Evolutionary conservation across 1,140 invertebrate species (phyloP).

Genomic region (Scaptomyza montana): DNA sequence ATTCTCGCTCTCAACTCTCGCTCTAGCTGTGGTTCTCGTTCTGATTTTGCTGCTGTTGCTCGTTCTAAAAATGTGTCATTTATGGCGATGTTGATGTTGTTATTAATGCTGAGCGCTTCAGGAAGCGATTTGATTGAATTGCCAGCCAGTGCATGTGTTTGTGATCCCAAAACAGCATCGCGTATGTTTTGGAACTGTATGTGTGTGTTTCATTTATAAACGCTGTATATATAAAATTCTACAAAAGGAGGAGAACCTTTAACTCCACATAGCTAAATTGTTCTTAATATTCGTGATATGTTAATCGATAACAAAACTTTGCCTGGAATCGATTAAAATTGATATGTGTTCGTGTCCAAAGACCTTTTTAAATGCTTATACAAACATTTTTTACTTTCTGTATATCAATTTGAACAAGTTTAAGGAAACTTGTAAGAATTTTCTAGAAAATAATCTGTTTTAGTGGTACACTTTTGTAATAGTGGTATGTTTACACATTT

Average conservation of each 20-base stretch:
- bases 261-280: too few relatives aligned
- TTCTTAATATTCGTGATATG: too few relatives aligned
- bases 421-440: background rate
- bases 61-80: conserved; percentile 64
- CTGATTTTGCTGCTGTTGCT: conserved; percentile 12
- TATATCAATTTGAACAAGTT: too few relatives aligned
- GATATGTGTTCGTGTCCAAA: too few relatives aligned
- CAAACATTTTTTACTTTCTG: too few relatives aligned
- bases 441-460: too few relatives aligned
- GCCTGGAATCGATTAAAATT: too few relatives aligned
- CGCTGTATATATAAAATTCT: background rate
- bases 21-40: background rate
- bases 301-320: too few relatives aligned
- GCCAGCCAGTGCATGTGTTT: background rate
- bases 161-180: conserved; percentile 41
- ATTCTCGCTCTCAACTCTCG: conserved; percentile 21
- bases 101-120: background rate
- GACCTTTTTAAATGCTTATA: too few relatives aligned
- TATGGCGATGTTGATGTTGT: conserved; percentile 23
- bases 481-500: too few relatives aligned
- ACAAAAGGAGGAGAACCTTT: background rate
- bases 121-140: conserved; percentile 20
- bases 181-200: background rate
- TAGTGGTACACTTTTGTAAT: too few relatives aligned
- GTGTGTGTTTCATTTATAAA: conserved; percentile 2